Evolutionary conservation across 2,888 invertebrate genomes (phyloP).

Genomic region (Spilosoma lubricipeda): DNA sequence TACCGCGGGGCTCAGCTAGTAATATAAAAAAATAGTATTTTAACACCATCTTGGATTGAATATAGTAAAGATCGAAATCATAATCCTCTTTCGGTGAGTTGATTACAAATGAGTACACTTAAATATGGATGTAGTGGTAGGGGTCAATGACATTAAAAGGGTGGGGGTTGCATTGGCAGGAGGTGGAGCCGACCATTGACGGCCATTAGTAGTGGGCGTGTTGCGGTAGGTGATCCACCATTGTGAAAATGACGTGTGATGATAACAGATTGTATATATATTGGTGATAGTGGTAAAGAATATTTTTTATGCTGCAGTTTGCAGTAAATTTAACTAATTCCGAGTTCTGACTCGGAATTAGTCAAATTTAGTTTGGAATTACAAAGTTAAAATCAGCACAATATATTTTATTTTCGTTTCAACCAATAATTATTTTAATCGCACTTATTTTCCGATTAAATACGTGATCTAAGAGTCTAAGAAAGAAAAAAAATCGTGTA

Average conservation of each 20-base stretch:
- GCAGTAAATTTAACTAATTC: too few relatives aligned
- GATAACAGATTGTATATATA: neutral
- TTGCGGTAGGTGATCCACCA: neutral
- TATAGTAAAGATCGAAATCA: neutral
- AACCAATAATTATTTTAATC: too few relatives aligned
- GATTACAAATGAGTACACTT: neutral
- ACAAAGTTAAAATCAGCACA: too few relatives aligned
- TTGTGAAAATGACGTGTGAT: neutral
- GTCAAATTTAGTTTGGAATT: too few relatives aligned
- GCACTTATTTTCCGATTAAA: too few relatives aligned
- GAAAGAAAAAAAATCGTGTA: too few relatives aligned
- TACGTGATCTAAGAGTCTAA: too few relatives aligned
- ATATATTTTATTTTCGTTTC: too few relatives aligned
- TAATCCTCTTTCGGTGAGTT: neutral
- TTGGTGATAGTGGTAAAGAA: neutral
- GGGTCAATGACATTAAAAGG: neutral
- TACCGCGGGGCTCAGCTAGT: too few relatives aligned
- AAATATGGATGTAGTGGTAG: neutral
- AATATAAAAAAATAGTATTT: neutral
- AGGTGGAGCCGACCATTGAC: neutral
- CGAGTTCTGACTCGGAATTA: too few relatives aligned
- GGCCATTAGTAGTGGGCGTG: neutral
- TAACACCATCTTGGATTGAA: neutral
- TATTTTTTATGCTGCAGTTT: neutral
- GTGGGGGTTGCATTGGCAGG: conserved; percentile 1